Conservation (phyloP, 2,113 vertebrate genomes). For the Chamaea fasciata region DNA sequence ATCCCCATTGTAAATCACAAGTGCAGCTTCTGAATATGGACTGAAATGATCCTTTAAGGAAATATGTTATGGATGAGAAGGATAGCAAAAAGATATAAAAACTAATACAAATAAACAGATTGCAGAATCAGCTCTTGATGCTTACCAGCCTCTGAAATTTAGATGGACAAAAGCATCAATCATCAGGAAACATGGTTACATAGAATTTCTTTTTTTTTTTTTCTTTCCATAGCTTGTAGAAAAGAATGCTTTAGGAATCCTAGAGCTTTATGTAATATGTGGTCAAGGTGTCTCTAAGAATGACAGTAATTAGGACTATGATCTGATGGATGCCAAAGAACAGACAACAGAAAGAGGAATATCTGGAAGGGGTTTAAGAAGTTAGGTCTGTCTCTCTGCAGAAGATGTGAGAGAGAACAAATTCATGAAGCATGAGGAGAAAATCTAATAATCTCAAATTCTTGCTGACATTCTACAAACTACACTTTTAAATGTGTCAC, state of each 20-base stretch:
- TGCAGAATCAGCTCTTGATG: slow-evolving; percentile 29
- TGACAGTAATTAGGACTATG: background rate
- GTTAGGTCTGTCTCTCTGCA: background rate
- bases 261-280: background rate
- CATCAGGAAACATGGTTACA: background rate
- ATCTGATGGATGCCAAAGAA: background rate
- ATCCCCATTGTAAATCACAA: background rate
- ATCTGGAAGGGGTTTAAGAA: background rate
- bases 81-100: slow-evolving; percentile 8
- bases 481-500: background rate
- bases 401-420: background rate
- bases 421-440: background rate
- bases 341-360: background rate
- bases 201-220: background rate
- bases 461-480: background rate
- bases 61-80: slow-evolving; percentile 25
- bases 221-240: background rate
- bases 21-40: slow-evolving; percentile 20
- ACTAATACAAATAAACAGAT: slow-evolving; percentile 20
- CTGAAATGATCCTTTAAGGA: slow-evolving; percentile 31
- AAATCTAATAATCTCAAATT: background rate
- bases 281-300: background rate
- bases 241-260: background rate
- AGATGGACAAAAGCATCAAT: background rate
- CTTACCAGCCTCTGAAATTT: background rate